phyloP scores from a whole-genome alignment of 1,140 invertebrate species.

The Pinna nobilis region DNA sequence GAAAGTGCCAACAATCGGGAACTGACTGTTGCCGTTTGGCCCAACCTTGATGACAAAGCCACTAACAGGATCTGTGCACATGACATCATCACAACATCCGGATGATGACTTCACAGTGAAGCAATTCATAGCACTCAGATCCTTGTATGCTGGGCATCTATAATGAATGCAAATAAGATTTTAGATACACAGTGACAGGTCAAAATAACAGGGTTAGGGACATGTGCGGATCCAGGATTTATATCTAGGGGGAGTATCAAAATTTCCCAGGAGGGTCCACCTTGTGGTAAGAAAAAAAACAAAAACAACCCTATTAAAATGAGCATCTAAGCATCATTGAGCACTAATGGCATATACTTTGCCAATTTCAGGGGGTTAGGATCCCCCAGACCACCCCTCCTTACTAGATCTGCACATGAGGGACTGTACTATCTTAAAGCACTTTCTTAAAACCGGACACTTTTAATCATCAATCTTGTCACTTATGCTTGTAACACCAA shows the following conservation, averaged over 20 bases:
- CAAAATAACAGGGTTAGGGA: too few species aligned
- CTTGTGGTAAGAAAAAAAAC: too few species aligned
- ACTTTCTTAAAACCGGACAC: background rate
- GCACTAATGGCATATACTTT: too few species aligned
- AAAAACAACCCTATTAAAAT: too few species aligned
- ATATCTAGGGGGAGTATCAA: too few species aligned
- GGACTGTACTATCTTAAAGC: too few species aligned
- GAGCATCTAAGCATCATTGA: too few species aligned
- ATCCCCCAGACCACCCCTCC: too few species aligned
- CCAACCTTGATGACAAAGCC: slow-evolving; percentile 24
- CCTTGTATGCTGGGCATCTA: slow-evolving; percentile 53
- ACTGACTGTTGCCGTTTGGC: background rate
- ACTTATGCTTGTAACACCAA: background rate
- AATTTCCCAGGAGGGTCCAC: too few species aligned
- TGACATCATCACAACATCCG: slow-evolving; percentile 29
- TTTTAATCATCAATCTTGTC: background rate
- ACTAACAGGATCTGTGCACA: slow-evolving; percentile 14
- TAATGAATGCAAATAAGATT: background rate
- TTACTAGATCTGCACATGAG: too few species aligned
- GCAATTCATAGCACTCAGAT: slow-evolving; percentile 32
- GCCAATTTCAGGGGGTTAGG: too few species aligned
- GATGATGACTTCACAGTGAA: background rate
- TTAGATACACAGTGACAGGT: background rate
- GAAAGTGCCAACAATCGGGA: slow-evolving; percentile 30
- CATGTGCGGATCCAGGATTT: too few species aligned